Base-by-base conservation (phyloP, 2,113 vertebrate genomes). In the Morone chrysops region DNA sequence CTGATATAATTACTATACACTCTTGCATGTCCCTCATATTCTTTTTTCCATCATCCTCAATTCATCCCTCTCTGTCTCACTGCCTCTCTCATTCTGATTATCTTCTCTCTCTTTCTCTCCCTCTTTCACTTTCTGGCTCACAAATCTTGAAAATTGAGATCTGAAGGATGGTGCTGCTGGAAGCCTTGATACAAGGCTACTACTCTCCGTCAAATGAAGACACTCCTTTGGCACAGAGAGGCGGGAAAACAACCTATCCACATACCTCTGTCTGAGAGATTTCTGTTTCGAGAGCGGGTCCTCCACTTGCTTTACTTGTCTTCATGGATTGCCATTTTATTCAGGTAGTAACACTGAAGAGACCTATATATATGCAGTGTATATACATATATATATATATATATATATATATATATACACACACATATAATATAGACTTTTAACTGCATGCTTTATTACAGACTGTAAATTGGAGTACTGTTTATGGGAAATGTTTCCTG, bases 141-240 rank as follows among this genome's bases (percentile, higher is more conserved):
- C 87, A 91, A 89, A 93, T 88, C 90, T 83, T 84, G 75, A 82
- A 89, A 87, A 90, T 87, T 82, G 90, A 90, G 89, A 92, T 87
- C 78, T 89, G 87, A 91, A 78, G 84, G 75, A 77, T 81, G 86
- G 62, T 47, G 82, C 79, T 47, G 65, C 45, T 41, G n/a, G 43
- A 68, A 79, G 70, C 75, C 84, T 85, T 71, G 70, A 84, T 76
- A 84, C 72, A 68, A 87, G 85, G 84, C 83, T 80, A 76, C 74
- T 36, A 14, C 86, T 79, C 83, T 82, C 84, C 47, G 59, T 89
- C 76, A 82, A 70, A 86, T 80, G 80, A 81, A 90, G 75, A 89
- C 85, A 45, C 69, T 80, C 53, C 68, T 75, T 31, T 73, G 72
- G 78, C 69, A 54, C 18, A 0, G 9, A 50, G 43, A 76, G 40